Evolutionary conservation across 2,113 vertebrate species (phyloP), one percentile per base, ranked within the genome.

Genomic region (Leuciscus idus): DNA sequence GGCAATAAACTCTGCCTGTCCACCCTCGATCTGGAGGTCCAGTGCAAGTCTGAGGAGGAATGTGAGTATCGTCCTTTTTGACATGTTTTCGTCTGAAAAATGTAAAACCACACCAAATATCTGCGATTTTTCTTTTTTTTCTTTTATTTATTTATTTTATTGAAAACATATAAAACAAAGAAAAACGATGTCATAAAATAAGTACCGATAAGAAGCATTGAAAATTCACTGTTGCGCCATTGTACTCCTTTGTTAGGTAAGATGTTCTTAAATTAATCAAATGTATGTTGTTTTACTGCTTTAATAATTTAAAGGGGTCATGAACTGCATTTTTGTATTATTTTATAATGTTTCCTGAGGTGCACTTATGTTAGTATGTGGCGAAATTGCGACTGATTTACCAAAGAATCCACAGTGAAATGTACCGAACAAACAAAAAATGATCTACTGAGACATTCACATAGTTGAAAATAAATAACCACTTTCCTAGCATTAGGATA

Each of bases 1-100:
- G 96, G 96, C 90, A 98, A 96, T 95, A 98, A 99, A 89, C 96
- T 99, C 78, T 99, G 98, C 82, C 94, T 99, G 84, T 99, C 98
- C 90, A 98, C 97, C 0, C 94, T 98, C 0, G 97, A 99, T 92
- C 95, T 99, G 90, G 97, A 99, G 91, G 97, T 99, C 87, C 97
- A 97, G 89, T 96, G 95, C 94, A 93, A 97, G 87, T 61, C 92
- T 0, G 90, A 95, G 10, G 89, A 91, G 0, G 72, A 97, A 94
- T 95, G 98, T 99, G 94, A 95, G 94, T 93, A 26, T 52, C 5
- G 13, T 36, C 75, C 33, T 55, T 26, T 28, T 23, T 72, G 68
- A 39, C 26, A 30, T 55, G 19, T 57, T 52, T 39, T 28, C 10
- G n/a, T 43, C 68, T 4, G 8, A 75, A 17, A 43, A 6, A 23